Evolutionary conservation across 2,113 vertebrate genomes (phyloP), one percentile per base, ranked within the genome.

Genomic region (Sardina pilchardus): DNA sequence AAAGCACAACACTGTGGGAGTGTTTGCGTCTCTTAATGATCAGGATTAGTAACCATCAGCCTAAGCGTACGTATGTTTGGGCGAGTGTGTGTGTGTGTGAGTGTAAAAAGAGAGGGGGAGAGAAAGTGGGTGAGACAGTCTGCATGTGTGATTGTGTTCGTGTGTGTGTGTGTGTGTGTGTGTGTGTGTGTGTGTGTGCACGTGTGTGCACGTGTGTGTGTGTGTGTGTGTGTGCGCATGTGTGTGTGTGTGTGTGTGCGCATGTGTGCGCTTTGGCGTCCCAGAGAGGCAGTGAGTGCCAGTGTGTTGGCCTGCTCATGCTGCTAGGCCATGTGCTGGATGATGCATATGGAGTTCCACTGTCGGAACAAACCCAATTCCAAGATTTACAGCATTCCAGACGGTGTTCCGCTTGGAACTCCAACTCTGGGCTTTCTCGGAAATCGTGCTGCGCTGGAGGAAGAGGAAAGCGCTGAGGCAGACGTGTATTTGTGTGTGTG

Each of bases 381-480:
- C 71, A 16, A 78, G 71, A 78, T 78, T 78, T 78, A 78, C 71
- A 36, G 71, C 71, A 78, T 78, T 78, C 26, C 71, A 78, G 71
- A 34, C 71, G 71, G 71, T 78, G 71, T 36, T 78, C 71, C 16
- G 71, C 71, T 78, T 78, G 71, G 71, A 78, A 78, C 34, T 71
- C n/a, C 63, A 71, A 34, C 26, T 78, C 71, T 34, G 71, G 71
- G 30, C 34, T 78, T 78, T 78, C 71, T 78, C 12, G 71, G 71
- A 78, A 78, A 78, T 36, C 71, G 34, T 17, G 34, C 71, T 34
- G 71, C 12, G 71, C 34, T 78, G 2, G 26, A 75, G 67, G 2
- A 75, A 36, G 63, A 67, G n/a, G 63, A 67, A 67, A 67, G 63
- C 63, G 63, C 63, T 67, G 63, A 67, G 63, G 63, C n/a, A 30